Evolutionary conservation across 1,140 invertebrate species (phyloP).

Genomic region (Drosophila sp.): DNA sequence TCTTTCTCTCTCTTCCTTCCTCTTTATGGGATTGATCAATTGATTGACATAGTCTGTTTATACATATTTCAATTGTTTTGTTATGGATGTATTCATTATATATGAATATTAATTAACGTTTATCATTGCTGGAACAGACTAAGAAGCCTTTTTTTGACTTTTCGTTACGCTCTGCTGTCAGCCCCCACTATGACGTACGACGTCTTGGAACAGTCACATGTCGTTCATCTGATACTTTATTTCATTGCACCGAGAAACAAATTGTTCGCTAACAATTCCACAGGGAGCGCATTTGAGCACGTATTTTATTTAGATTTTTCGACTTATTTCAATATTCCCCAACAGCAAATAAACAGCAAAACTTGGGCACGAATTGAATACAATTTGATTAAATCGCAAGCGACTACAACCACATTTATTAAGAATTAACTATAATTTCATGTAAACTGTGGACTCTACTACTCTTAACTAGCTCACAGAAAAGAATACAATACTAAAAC

Average conservation of each 20-base stretch:
- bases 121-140: not conserved
- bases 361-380: constrained; percentile 28
- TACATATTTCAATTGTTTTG: constrained; percentile 68
- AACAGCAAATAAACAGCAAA: constrained; percentile 2
- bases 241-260: not conserved
- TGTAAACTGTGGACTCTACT: not conserved
- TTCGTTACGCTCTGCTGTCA: constrained; percentile 33
- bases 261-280: constrained; percentile 2
- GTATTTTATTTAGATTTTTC: constrained; percentile 13
- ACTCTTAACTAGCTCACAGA: not conserved
- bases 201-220: constrained; percentile 25
- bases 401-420: constrained; percentile 12
- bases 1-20: not conserved
- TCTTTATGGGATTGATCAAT: constrained; percentile 44
- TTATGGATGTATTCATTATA: constrained; percentile 27
- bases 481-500: not conserved
- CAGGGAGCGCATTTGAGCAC: constrained; percentile 13
- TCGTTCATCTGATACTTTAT: constrained; percentile 30
- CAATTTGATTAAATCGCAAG: constrained; percentile 1
- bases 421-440: not conserved
- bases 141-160: constrained; percentile 15
- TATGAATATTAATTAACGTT: constrained; percentile 51
- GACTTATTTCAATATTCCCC: not conserved
- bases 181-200: constrained; percentile 14
- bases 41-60: constrained; percentile 55